phyloP scores from a whole-genome alignment of 2,888 invertebrate genomes.

The Buathra laborator region DNA sequence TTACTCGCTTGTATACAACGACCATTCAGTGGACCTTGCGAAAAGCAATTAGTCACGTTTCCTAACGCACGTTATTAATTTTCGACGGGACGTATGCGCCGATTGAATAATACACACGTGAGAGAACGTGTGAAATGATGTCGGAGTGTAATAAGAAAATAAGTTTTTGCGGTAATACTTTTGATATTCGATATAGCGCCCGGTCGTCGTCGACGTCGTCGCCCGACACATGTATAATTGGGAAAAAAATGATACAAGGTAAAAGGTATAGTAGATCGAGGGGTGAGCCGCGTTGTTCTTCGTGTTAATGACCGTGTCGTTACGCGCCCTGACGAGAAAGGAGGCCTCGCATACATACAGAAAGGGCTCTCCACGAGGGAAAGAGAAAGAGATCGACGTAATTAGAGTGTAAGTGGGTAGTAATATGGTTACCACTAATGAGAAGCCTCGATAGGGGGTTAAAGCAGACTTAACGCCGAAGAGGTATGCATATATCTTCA shows the following conservation, averaged over 20 bases:
- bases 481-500: slow-evolving; percentile 21
- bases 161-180: background rate
- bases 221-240: background rate
- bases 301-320: slow-evolving; percentile 54
- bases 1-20: background rate
- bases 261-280: slow-evolving; percentile 5
- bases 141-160: background rate
- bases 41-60: slow-evolving; percentile 11
- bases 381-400: slow-evolving; percentile 54
- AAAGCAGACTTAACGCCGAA: slow-evolving; percentile 20
- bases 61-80: slow-evolving; percentile 15
- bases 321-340: slow-evolving; percentile 31
- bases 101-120: no score
- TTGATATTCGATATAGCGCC: slow-evolving; percentile 47
- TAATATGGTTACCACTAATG: slow-evolving; percentile 64
- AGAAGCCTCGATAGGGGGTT: slow-evolving; percentile 41
- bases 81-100: background rate
- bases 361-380: slow-evolving; percentile 11
- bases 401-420: slow-evolving; percentile 61
- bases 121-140: background rate
- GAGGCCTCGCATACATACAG: slow-evolving; percentile 2
- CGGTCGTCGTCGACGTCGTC: background rate
- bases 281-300: background rate
- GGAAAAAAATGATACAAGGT: slow-evolving; percentile 11
- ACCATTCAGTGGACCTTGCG: background rate